Evolutionary conservation across 2,113 vertebrate genomes (phyloP), one percentile per base, ranked within the genome.

Genomic region (Macquaria ambigua): DNA sequence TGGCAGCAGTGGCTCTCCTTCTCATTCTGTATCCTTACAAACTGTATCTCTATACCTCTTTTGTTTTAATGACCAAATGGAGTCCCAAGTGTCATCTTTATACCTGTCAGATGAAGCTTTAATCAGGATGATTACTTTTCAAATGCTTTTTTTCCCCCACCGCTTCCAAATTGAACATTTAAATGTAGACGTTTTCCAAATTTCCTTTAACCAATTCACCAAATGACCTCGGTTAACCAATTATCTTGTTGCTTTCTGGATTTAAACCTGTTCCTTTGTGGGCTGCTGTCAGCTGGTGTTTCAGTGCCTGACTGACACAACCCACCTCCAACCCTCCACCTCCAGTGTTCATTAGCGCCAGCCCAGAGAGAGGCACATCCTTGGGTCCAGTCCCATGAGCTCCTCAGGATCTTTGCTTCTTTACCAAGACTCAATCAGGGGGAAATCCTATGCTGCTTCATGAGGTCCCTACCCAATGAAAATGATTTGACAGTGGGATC

Each of bases 271-370:
- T 16, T 56, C 15, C 56, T 78, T 31, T 7, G 0, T 15, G 14
- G 37, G 74, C 34, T 72, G 59, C 50, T 18, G 48, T 58, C 15
- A 23, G 66, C 7, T 18, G n/a, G 37, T 48, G 12, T 37, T 46
- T 48, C 81, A 37, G 34, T 55, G 66, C 23, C 25, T 63, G 74
- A 64, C 6, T 56, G 74, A 72, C 67, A 56, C 21, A 43, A 56
- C 23, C 41, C 16, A n/a, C 63, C 41, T 50, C 67, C 67, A 53
- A 16, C 8, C 5, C 31, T 50, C 39, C n/a, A 77, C 59, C 41
- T 50, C 41, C 23, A 4, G 37, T 21, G 28, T 73, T 77, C 59
- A 78, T 62, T 52, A 76, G 4, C 53, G 6, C 11, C 12, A 62
- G 21, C 56, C 46, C 20, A 18, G 21, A 21, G 16, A 7, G 48